Evolutionary conservation across 30 jellyfish, hydroid and myxozoan species (phyloP).

Genomic region (Aurelia coerulea): DNA sequence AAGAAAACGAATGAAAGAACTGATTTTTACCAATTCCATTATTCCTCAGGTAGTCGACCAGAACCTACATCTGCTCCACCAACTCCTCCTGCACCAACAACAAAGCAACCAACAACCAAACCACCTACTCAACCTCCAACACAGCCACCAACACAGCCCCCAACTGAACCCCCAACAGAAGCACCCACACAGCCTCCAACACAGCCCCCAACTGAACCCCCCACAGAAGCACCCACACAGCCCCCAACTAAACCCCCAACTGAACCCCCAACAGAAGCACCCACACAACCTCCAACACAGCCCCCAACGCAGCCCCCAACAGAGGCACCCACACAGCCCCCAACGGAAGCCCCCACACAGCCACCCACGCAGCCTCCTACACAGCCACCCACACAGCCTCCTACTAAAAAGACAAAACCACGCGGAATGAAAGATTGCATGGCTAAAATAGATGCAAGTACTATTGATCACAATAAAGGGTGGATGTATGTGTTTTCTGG

Average conservation of each 20-base stretch:
- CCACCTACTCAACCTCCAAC: constrained; percentile 20
- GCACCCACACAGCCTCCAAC: neutral
- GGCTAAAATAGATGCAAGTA: constrained; percentile 31
- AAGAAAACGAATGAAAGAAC: neutral
- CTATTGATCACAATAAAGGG: constrained; percentile 26
- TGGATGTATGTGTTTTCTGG: constrained; percentile 53
- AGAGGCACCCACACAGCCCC: too few species aligned
- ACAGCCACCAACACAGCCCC: constrained; percentile 14
- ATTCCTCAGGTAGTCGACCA: neutral
- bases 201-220: neutral
- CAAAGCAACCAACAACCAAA: neutral
- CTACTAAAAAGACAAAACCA: neutral
- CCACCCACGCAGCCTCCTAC: too few species aligned
- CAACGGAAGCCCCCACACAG: too few species aligned
- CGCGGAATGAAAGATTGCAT: constrained; percentile 8
- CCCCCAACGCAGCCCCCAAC: too few species aligned
- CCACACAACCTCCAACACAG: too few species aligned
- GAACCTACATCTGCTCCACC: constrained; percentile 7
- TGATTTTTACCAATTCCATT: neutral
- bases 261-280: too few species aligned
- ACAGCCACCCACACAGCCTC: neutral
- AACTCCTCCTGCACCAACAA: constrained; percentile 12
- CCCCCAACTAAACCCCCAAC: constrained; percentile 9
- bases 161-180: constrained; percentile 14
- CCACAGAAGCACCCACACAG: constrained; percentile 7